Percentiles rank a stretch among this genome's conserved stretches.
phyloP scores from a whole-genome alignment of 2,797 vertebrate species.

The Jordanella pulchra region DNA sequence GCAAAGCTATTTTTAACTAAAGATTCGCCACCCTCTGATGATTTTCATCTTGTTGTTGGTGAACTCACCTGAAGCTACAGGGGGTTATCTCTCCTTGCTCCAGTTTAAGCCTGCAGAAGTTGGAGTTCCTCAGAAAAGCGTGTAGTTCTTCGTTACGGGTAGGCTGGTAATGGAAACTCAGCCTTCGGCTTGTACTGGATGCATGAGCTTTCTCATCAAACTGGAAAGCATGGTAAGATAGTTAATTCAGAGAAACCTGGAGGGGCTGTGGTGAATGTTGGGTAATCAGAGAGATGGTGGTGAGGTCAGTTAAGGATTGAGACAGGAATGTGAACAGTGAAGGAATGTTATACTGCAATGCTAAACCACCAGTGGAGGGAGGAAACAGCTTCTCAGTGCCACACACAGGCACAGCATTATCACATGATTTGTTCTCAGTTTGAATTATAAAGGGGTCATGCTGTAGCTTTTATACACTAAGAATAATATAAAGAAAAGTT shows the following conservation, averaged over 20 bases:
- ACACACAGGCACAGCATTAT: not conserved
- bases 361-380: conserved; percentile 12
- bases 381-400: conserved; percentile 3
- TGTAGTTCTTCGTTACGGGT: conserved; percentile 54
- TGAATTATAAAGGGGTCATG: not conserved
- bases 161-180: conserved; percentile 63
- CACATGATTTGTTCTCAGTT: not conserved
- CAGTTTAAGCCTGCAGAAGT: conserved; percentile 59
- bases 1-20: conserved; percentile 57
- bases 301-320: conserved; percentile 49
- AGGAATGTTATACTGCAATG: conserved; percentile 25
- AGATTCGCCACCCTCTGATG: conserved; percentile 51
- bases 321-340: conserved; percentile 49
- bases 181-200: conserved; percentile 58
- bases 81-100: conserved; percentile 62
- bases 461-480: not conserved
- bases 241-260: conserved; percentile 49
- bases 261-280: conserved; percentile 48
- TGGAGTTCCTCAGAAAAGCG: conserved; percentile 49
- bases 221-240: conserved; percentile 54
- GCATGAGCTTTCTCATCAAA: conserved; percentile 67
- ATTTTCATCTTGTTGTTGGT: conserved; percentile 59
- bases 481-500: not conserved
- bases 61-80: conserved; percentile 63
- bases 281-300: conserved; percentile 24